Percentiles rank a stretch among this genome's conserved stretches.
Evolutionary conservation across 53 echinoderm and acorn worm genomes (phyloP).

Genomic region (Stichopus horrens): DNA sequence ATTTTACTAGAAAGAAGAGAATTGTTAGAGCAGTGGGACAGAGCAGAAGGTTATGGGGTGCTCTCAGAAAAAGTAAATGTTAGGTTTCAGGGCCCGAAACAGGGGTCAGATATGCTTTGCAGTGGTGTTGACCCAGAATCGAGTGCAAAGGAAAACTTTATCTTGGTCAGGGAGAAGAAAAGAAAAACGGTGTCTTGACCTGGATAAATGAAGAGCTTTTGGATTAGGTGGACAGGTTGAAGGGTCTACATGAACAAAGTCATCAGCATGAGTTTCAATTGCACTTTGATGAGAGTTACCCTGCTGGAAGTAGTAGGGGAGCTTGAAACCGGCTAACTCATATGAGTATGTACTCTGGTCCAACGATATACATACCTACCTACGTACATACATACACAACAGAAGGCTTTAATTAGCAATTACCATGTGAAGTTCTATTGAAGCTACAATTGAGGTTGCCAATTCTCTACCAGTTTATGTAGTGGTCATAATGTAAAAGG

Average conservation of each 20-base stretch:
- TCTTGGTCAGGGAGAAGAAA: background rate
- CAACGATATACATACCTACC: no score
- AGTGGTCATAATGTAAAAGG: no score
- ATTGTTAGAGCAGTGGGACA: constrained; percentile 50
- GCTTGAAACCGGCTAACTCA: no score
- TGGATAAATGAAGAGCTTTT: constrained; percentile 23
- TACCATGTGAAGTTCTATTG: no score
- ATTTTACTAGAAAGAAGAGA: constrained; percentile 35
- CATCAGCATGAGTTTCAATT: background rate
- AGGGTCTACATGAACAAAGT: background rate
- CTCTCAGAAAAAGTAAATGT: constrained; percentile 43
- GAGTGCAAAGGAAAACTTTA: background rate
- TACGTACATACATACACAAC: no score
- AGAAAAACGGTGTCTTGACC: constrained; percentile 38
- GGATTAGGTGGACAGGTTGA: constrained; percentile 14
- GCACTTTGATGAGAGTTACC: background rate
- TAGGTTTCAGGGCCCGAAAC: constrained; percentile 51
- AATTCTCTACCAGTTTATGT: no score
- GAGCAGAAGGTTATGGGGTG: constrained; percentile 46
- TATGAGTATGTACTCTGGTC: no score
- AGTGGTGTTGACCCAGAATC: constrained; percentile 49
- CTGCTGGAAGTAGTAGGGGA: no score
- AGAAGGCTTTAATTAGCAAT: no score
- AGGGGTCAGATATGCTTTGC: constrained; percentile 44
- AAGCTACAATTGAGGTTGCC: no score